Evolutionary conservation across 2,113 vertebrate species (phyloP), one percentile per base, ranked within the genome.

Genomic region (Eptesicus fuscus): DNA sequence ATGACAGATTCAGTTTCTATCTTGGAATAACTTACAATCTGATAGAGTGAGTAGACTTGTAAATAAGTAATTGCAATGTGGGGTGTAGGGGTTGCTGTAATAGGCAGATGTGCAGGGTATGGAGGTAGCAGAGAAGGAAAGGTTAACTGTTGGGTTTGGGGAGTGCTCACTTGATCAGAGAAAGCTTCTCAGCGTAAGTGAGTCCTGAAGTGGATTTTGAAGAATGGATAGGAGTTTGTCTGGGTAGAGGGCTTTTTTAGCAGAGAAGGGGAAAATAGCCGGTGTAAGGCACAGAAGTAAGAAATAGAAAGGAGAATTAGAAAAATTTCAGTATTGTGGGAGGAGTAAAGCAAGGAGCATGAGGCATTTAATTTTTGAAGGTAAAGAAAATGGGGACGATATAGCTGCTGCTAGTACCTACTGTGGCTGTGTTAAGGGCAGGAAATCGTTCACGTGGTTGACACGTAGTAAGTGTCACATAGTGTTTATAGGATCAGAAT

Each of bases 181-280:
- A 82, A 78, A 40, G 35, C 40, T 17, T 94, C 91, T 90, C 25
- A 63, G 10, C 12, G 40, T 37, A 85, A 53, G 30, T 7, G 42
- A 93, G 67, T 16, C 49, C 71, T 44, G 17, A 79, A 42, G 42
- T 90, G 73, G 78, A 67, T 67, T 91, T 95, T 83, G 96, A 91
- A 83, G 87, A 69, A 11, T 35, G 59, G n/a, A 23, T 71, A 84
- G 59, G 51, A 88, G 83, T 82, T 83, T 44, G 28, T 69, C 17
- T 23, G 37, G 12, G 35, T 42, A 12, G 51, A 25, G 7, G 30
- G 10, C 35, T 83, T 94, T 88, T 42, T 92, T 65, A 42, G 61
- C 4, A n/a, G 61, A 70, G 20, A 63, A 74, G 35, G 30, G 79
- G 65, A 65, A 76, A n/a, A 16, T 40, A 78, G 76, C 49, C 42